Evolutionary conservation across 2,113 vertebrate genomes (phyloP).

Genomic region (Syrrhaptes paradoxus): DNA sequence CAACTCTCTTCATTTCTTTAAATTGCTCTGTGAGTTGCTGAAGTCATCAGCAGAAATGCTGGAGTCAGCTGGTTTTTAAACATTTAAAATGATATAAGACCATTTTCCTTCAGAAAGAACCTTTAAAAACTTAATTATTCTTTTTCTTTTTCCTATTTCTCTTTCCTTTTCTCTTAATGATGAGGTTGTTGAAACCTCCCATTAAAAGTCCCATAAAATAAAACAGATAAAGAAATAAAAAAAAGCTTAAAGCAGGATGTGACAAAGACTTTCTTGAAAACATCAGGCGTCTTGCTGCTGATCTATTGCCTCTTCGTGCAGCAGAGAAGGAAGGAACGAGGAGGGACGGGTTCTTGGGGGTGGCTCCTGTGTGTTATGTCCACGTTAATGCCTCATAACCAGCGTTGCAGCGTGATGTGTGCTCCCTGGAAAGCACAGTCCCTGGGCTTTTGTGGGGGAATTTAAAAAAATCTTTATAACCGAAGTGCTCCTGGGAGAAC

Average conservation of each 20-base stretch:
- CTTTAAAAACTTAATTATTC: conserved; percentile 61
- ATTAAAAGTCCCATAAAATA: conserved; percentile 47
- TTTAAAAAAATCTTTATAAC: not conserved
- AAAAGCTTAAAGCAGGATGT: not conserved
- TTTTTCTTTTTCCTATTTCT: not conserved
- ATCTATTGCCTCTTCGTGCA: not conserved
- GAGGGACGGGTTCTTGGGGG: not conserved
- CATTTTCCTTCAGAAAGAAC: conserved; percentile 39
- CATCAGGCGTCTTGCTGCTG: not conserved
- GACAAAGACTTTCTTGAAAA: not conserved
- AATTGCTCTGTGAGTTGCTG: conserved; percentile 59
- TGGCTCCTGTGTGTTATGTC: not conserved
- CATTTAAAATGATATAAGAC: conserved; percentile 50
- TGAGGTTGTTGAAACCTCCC: conserved; percentile 28
- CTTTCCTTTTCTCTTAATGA: conserved; percentile 5
- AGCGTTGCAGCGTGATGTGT: not conserved
- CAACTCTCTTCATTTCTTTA: conserved; percentile 49
- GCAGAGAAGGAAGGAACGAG: not conserved
- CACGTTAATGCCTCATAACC: not conserved
- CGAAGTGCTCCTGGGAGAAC: not conserved
- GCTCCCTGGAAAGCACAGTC: not conserved
- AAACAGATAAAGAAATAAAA: conserved; percentile 8
- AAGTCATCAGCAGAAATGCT: conserved; percentile 64
- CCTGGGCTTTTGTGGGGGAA: not conserved
- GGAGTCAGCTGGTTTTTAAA: conserved; percentile 60